Evolutionary conservation across 2,797 vertebrate species (phyloP).

Genomic region (Sebastes minor): DNA sequence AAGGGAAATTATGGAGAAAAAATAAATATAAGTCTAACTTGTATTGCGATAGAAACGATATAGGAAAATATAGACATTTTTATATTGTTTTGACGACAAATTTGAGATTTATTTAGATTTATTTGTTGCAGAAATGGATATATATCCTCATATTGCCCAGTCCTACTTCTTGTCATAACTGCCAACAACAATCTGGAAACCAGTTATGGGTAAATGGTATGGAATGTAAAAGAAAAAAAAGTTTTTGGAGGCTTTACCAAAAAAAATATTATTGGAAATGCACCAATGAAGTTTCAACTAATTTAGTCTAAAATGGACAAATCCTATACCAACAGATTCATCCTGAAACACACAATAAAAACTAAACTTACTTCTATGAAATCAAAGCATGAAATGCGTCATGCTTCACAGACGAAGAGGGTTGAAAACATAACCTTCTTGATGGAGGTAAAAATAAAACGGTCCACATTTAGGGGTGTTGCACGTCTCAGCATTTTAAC

Average conservation of each 20-base stretch:
- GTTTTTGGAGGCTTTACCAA: accelerated
- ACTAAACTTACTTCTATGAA: neutral
- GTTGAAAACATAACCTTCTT: too few species aligned
- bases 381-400: neutral
- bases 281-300: neutral
- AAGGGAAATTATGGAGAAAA: too few species aligned
- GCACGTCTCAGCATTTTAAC: too few species aligned
- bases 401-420: neutral
- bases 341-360: neutral
- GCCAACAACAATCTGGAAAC: neutral
- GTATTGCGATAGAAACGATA: too few species aligned
- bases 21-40: accelerated
- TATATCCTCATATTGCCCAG: accelerated
- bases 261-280: neutral
- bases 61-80: too few species aligned
- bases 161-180: neutral
- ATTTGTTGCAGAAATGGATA: too few species aligned
- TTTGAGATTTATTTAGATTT: too few species aligned
- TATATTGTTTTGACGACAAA: accelerated
- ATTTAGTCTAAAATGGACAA: neutral
- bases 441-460: neutral
- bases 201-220: neutral
- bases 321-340: neutral
- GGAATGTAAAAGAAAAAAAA: neutral
- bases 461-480: too few species aligned